Evolutionary conservation across 2,113 vertebrate genomes (phyloP).

Genomic region (Cynopterus brachyotis): DNA sequence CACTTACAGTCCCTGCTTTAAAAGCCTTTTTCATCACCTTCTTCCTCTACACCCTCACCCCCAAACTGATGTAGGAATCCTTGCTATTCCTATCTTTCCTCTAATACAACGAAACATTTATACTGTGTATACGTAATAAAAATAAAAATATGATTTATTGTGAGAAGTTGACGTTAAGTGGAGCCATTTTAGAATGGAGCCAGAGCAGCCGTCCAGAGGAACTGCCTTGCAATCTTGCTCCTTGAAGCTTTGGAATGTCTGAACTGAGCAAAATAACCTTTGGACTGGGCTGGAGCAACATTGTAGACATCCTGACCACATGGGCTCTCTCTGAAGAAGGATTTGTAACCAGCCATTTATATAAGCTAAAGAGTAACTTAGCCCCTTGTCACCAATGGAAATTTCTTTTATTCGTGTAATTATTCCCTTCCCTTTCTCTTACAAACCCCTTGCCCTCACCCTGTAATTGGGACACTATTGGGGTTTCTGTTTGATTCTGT

Average conservation of each 20-base stretch:
- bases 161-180: not conserved
- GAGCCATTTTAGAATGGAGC: not conserved
- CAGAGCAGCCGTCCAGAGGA: not conserved
- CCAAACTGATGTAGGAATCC: not conserved
- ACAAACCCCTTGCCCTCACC: not conserved
- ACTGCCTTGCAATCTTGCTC: not conserved
- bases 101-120: not conserved
- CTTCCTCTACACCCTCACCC: fast-evolving
- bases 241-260: not conserved
- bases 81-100: not conserved
- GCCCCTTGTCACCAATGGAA: not conserved
- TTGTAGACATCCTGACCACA: not conserved
- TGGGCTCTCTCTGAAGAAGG: not conserved
- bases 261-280: not conserved
- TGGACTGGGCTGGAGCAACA: not conserved
- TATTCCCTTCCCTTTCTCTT: not conserved
- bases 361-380: not conserved
- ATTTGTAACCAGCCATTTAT: not conserved
- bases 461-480: not conserved
- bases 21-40: not conserved
- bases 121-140: not conserved
- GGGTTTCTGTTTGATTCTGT: not conserved
- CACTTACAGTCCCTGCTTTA: not conserved
- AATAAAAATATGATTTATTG: not conserved
- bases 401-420: not conserved